phyloP scores from a whole-genome alignment of 1,140 invertebrate genomes.

The Drosophila paulistorum region DNA sequence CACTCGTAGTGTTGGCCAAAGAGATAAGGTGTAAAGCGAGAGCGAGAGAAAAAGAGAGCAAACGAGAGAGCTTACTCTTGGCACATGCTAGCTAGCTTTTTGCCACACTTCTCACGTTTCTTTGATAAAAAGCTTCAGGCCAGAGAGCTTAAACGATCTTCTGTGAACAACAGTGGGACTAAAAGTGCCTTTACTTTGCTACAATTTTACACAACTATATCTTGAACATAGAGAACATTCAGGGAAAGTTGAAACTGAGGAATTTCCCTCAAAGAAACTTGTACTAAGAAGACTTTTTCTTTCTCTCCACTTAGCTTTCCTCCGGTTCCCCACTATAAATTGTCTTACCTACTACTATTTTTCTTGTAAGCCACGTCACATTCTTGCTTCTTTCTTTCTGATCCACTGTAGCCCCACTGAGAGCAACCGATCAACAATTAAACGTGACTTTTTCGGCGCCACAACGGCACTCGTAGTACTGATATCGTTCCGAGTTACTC shows the following conservation, averaged over 20 bases:
- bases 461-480: slow-evolving; percentile 54
- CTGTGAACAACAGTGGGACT: slow-evolving; percentile 38
- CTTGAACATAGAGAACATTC: too few relatives aligned
- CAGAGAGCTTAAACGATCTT: slow-evolving; percentile 43
- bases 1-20: slow-evolving; percentile 32
- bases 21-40: slow-evolving; percentile 15
- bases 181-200: too few relatives aligned
- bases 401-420: slow-evolving; percentile 4
- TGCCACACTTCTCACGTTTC: slow-evolving; percentile 54
- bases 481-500: slow-evolving; percentile 46
- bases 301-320: neutral
- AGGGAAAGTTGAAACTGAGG: too few relatives aligned
- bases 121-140: slow-evolving; percentile 53
- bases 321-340: too few relatives aligned
- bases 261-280: too few relatives aligned
- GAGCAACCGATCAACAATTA: slow-evolving; percentile 36
- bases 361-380: neutral
- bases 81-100: slow-evolving; percentile 26
- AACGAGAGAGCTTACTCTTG: slow-evolving; percentile 1
- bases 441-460: slow-evolving; percentile 43
- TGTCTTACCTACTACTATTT: neutral
- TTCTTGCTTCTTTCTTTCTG: neutral
- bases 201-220: too few relatives aligned
- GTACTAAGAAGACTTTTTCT: neutral
- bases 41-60: slow-evolving; percentile 16